Evolutionary conservation across 2,797 vertebrate genomes (phyloP).

Genomic region (Forpus xanthops): DNA sequence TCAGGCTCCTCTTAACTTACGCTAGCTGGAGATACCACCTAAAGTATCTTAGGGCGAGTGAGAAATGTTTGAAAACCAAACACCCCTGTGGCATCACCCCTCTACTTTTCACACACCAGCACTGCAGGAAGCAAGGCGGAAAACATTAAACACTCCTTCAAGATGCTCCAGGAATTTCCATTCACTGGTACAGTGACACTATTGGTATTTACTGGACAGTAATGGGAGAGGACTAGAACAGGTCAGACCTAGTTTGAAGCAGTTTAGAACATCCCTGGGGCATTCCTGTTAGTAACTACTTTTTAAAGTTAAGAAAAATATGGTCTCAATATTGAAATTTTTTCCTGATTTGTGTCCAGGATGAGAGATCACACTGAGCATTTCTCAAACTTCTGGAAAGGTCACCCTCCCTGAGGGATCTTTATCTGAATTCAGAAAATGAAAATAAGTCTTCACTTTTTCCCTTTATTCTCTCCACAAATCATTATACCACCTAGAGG

Average conservation of each 20-base stretch:
- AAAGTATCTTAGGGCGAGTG: neutral
- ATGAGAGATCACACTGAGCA: conserved; percentile 21
- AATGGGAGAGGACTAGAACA: neutral
- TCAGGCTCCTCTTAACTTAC: neutral
- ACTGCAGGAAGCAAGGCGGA: neutral
- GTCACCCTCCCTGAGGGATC: conserved; percentile 46
- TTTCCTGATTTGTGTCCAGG: conserved; percentile 45
- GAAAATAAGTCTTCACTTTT: neutral
- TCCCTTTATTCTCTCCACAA: neutral
- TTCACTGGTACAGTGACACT: neutral
- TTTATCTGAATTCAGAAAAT: conserved; percentile 22
- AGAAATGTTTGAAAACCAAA: neutral
- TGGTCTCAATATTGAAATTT: conserved; percentile 37
- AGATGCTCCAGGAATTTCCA: conserved; percentile 24
- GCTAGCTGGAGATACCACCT: neutral
- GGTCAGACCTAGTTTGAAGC: neutral
- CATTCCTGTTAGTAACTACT: neutral
- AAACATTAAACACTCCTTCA: neutral
- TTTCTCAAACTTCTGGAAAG: conserved; percentile 53
- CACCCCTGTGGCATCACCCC: neutral
- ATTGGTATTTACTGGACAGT: conserved; percentile 30
- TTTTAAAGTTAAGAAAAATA: conserved; percentile 44
- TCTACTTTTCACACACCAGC: neutral
- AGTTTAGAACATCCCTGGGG: conserved; percentile 2
- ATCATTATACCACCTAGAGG: neutral